A percentile compares a stretch with the other conserved stretches of the same genome.
Evolutionary conservation across 2,888 invertebrate genomes (phyloP).

Genomic region (Cephus pulcher): DNA sequence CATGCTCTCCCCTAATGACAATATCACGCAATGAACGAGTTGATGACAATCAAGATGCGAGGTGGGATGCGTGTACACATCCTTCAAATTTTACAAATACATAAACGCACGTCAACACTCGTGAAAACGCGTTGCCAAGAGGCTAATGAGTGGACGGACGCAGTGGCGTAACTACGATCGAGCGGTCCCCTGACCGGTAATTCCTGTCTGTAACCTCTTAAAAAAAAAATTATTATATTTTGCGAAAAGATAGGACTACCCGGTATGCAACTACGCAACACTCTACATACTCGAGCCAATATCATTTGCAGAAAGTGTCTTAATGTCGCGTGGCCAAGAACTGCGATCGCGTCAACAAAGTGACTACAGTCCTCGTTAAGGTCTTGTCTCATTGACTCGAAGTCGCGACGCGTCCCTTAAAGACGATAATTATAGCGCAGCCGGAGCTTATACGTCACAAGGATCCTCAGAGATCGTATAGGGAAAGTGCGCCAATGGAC

Average conservation of each 20-base stretch:
- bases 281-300: not conserved
- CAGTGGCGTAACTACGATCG: constrained; percentile 50
- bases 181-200: not conserved
- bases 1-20: constrained; percentile 46
- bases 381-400: not conserved
- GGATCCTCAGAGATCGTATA: constrained; percentile 9
- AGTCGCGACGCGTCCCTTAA: not conserved
- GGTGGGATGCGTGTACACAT: constrained; percentile 40
- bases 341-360: not conserved
- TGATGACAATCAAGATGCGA: constrained; percentile 59
- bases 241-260: not conserved
- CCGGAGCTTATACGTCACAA: not conserved
- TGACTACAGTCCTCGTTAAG: not conserved
- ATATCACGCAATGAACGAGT: constrained; percentile 60
- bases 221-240: not conserved
- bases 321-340: not conserved
- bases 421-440: not conserved
- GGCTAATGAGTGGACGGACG: constrained; percentile 57
- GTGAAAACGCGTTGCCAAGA: constrained; percentile 43
- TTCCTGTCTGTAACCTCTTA: not conserved
- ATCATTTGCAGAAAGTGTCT: not conserved
- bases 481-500: constrained; percentile 55
- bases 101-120: constrained; percentile 45
- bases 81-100: constrained; percentile 58
- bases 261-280: not conserved